Percentiles rank a stretch among this genome's conserved stretches.
phyloP scores from a whole-genome alignment of 2,888 invertebrate species.

The Ctena decussata region DNA sequence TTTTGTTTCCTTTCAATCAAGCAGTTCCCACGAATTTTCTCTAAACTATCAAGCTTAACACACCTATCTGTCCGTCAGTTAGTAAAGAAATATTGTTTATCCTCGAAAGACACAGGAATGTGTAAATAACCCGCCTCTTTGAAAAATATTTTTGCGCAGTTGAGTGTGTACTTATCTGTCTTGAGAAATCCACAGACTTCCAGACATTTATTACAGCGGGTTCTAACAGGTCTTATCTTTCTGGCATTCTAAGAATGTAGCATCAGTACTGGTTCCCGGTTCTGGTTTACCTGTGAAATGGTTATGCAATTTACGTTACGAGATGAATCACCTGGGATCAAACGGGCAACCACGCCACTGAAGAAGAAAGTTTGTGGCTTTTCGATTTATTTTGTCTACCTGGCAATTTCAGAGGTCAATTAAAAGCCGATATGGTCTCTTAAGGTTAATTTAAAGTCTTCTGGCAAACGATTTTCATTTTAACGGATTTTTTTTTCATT shows the following conservation, averaged over 20 bases:
- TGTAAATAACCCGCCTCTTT: background rate
- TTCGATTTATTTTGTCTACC: too few relatives aligned
- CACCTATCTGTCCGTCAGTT: background rate
- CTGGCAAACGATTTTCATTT: too few relatives aligned
- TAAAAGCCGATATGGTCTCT: too few relatives aligned
- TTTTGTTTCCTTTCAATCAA: background rate
- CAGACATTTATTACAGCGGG: background rate
- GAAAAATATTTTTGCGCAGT: background rate
- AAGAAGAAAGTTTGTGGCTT: too few relatives aligned
- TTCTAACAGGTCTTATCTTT: slow-evolving; percentile 30
- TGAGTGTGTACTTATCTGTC: background rate
- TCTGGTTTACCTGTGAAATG: background rate
- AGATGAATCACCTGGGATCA: background rate
- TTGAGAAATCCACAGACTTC: background rate
- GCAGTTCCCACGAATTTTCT: too few relatives aligned
- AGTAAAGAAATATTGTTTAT: background rate
- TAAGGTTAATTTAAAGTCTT: too few relatives aligned
- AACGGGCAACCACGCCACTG: background rate
- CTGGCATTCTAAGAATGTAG: slow-evolving; percentile 38
- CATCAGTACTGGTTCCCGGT: slow-evolving; percentile 4
- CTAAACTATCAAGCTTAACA: background rate
- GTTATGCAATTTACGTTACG: background rate
- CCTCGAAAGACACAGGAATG: background rate
- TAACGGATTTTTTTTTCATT: too few relatives aligned
- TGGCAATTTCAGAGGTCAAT: too few relatives aligned